Percentiles rank a stretch among this genome's conserved stretches.
Evolutionary conservation across 2,797 vertebrate species (phyloP).

Genomic region (Allochrocebus solatus): DNA sequence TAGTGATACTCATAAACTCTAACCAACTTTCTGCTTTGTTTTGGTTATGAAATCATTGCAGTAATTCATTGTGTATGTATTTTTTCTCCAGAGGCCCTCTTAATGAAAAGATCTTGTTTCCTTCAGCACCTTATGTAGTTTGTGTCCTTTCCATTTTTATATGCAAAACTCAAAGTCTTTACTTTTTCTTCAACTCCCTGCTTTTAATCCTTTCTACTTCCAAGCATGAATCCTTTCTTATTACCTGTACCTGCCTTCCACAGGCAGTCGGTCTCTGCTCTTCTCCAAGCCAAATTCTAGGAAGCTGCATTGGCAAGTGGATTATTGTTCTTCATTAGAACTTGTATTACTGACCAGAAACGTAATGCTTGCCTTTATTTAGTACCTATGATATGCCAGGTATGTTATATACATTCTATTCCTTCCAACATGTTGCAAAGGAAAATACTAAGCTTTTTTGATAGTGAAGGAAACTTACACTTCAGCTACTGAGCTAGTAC

Average conservation of each 20-base stretch:
- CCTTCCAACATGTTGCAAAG: not conserved
- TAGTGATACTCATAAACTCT: not conserved
- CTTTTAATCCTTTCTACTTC: not conserved
- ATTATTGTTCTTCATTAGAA: not conserved
- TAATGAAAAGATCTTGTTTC: not conserved
- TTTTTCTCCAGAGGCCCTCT: not conserved
- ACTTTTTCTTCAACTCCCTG: not conserved
- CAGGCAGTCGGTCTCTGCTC: not conserved
- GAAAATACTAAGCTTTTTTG: not conserved
- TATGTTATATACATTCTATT: not conserved
- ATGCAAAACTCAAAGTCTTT: not conserved
- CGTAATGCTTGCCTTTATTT: not conserved
- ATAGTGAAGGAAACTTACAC: not conserved
- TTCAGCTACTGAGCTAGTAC: not conserved
- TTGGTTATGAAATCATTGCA: slow-evolving; percentile 18
- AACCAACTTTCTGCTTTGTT: slow-evolving; percentile 12
- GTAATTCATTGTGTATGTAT: not conserved
- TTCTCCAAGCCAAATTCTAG: not conserved
- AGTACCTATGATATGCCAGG: not conserved
- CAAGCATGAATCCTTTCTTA: not conserved
- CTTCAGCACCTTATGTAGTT: not conserved
- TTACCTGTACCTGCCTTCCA: not conserved
- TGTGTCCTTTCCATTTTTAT: not conserved
- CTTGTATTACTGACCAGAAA: not conserved
- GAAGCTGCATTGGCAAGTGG: not conserved